Percentiles rank a stretch among this genome's conserved stretches.
These are phyloP conservation scores for Galleria mellonella DNA, from an alignment of 1,140 invertebrate species.

Conservation along the genomic window DNA sequence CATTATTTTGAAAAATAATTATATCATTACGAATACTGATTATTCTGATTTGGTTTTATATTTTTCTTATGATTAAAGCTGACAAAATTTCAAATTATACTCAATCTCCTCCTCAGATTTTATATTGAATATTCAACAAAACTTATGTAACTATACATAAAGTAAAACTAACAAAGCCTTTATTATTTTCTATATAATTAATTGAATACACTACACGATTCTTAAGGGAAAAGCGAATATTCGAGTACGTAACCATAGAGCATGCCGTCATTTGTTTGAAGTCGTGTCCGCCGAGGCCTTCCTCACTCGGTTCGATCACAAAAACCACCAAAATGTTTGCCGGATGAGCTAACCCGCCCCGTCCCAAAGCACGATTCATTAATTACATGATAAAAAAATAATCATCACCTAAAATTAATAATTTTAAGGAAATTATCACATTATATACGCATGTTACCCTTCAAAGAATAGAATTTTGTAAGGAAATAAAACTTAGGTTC, in stretches of 20 bases:
- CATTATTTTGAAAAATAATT: too few relatives aligned
- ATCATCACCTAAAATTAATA: constrained; percentile 61
- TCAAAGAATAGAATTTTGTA: too few relatives aligned
- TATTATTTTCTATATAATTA: too few relatives aligned
- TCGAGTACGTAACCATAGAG: constrained; percentile 14
- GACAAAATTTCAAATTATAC: too few relatives aligned
- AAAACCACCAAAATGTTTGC: constrained; percentile 66
- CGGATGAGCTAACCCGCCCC: constrained; percentile 68
- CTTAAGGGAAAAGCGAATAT: constrained; percentile 8
- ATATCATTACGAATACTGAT: too few relatives aligned
- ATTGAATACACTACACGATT: too few relatives aligned
- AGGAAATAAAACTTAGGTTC: constrained; percentile 13
- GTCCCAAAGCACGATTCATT: constrained; percentile 62
- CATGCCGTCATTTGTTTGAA: constrained; percentile 58
- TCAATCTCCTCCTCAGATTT: too few relatives aligned
- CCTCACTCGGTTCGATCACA: constrained; percentile 46
- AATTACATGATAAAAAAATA: constrained; percentile 64
- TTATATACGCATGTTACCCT: not conserved
- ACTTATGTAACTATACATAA: too few relatives aligned
- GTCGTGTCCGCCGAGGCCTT: constrained; percentile 64
- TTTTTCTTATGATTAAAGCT: too few relatives aligned
- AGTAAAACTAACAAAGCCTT: too few relatives aligned
- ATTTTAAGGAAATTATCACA: constrained; percentile 36
- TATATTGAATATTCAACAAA: too few relatives aligned
- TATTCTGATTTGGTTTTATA: too few relatives aligned